Evolutionary conservation across 35 echinoderm and acorn worm genomes (phyloP).

Genomic region (Apostichopus californicus): DNA sequence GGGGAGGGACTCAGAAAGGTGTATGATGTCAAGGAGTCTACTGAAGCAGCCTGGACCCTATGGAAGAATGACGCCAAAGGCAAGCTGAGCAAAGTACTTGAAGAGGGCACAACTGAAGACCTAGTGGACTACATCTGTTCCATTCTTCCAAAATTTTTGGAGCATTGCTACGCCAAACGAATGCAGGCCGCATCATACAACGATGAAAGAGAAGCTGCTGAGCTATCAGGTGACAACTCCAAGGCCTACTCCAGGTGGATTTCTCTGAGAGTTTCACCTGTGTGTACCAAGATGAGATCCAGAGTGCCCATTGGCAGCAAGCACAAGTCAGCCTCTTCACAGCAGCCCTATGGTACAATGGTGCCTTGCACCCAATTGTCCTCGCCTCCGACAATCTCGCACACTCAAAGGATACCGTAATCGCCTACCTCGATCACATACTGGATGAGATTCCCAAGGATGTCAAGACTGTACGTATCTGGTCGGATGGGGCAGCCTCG

Average conservation of each 20-base stretch:
- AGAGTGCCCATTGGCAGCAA: slow-evolving; percentile 76
- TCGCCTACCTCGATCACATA: neutral
- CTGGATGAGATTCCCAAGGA: slow-evolving; percentile 29
- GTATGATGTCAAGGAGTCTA: too few species aligned
- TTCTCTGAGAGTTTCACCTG: slow-evolving; percentile 75
- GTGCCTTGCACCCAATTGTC: neutral
- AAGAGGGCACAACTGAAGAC: neutral
- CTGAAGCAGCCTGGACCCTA: too few species aligned
- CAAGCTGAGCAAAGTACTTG: neutral
- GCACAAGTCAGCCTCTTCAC: neutral
- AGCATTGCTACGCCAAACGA: neutral
- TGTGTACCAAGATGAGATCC: slow-evolving; percentile 73
- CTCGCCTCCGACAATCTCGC: slow-evolving; percentile 4
- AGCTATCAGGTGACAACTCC: slow-evolving; percentile 48
- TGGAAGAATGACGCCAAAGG: neutral
- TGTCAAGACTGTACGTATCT: slow-evolving; percentile 53
- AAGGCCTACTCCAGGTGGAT: slow-evolving; percentile 65
- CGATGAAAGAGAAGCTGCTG: slow-evolving; percentile 39
- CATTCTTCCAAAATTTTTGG: slow-evolving; percentile 43
- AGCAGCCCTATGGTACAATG: slow-evolving; percentile 56
- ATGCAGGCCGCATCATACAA: slow-evolving; percentile 39
- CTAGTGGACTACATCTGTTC: slow-evolving; percentile 46
- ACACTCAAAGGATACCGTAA: slow-evolving; percentile 5
- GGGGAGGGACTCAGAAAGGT: too few species aligned
- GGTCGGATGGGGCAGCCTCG: neutral